Conservation (phyloP, 2,113 vertebrate species). For the Dasypus novemcinctus region DNA sequence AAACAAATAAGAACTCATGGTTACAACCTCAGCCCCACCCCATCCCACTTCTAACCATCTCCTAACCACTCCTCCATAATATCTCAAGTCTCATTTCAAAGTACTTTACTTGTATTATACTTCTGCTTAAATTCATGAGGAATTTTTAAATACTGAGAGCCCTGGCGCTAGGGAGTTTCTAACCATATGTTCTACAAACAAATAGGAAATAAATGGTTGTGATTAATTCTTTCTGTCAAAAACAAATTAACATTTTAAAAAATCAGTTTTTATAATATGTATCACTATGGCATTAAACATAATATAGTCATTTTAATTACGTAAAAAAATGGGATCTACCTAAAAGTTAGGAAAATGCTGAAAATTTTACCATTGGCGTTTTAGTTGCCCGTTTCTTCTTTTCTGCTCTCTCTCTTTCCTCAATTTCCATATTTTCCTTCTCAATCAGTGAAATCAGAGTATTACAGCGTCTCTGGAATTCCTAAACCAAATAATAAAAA, state of each 20-base stretch:
- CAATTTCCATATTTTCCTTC: conserved; percentile 94
- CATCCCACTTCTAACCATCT: not conserved
- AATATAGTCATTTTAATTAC: conserved; percentile 71
- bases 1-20: conserved; percentile 32
- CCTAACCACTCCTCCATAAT: not conserved
- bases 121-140: conserved; percentile 46
- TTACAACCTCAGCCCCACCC: conserved; percentile 26
- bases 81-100: conserved; percentile 42
- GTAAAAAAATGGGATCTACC: conserved; percentile 76
- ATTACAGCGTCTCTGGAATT: conserved; percentile 93
- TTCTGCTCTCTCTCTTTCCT: conserved; percentile 93
- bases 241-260: conserved; percentile 66
- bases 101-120: conserved; percentile 24
- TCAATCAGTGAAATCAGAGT: conserved; percentile 94
- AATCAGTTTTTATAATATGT: conserved; percentile 57
- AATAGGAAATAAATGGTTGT: conserved; percentile 11
- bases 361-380: conserved; percentile 86
- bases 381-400: conserved; percentile 92
- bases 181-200: conserved; percentile 52
- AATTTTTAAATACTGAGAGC: conserved; percentile 49
- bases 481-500: conserved; percentile 81
- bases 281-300: conserved; percentile 66
- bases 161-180: conserved; percentile 38
- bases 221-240: conserved; percentile 52
- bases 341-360: conserved; percentile 80